These are phyloP conservation scores for Ochotona curzoniae DNA, from an alignment of 2,113 vertebrate species.

Conservation along the genomic window DNA sequence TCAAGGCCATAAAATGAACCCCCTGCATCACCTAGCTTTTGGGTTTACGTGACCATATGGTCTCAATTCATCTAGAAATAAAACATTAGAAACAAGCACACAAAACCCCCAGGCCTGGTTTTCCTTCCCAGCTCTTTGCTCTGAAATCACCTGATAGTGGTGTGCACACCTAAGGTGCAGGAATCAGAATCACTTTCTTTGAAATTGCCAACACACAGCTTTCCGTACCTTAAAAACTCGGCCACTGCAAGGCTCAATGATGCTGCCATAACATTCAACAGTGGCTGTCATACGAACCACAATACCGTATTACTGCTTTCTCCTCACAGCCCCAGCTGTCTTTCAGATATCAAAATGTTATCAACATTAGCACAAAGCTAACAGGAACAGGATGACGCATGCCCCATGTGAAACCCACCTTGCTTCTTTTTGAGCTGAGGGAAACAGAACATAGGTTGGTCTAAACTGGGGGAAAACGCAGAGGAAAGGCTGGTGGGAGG, in stretches of 20 bases:
- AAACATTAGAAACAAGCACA: constrained; percentile 57
- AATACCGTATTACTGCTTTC: neutral
- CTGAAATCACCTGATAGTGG: neutral
- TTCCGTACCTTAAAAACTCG: neutral
- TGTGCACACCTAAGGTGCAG: neutral
- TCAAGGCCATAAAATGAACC: constrained; percentile 70
- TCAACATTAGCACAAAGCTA: constrained; percentile 52
- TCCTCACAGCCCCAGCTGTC: neutral
- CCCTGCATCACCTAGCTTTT: neutral
- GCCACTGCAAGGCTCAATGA: neutral
- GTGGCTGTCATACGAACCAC: neutral
- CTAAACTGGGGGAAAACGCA: neutral
- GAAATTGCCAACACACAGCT: constrained; percentile 45
- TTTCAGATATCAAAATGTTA: constrained; percentile 55
- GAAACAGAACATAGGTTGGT: neutral
- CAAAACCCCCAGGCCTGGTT: neutral
- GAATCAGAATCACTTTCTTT: neutral
- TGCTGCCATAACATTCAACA: constrained; percentile 38
- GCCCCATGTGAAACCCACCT: neutral
- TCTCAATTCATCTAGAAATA: constrained; percentile 74
- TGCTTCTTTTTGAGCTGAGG: constrained; percentile 1
- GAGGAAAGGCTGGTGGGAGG: no score
- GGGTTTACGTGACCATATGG: constrained; percentile 65
- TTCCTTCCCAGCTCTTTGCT: neutral
- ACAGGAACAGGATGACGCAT: constrained; percentile 34